Evolutionary conservation across 1,140 invertebrate species (phyloP).

Genomic region (Panulirus ornatus): DNA sequence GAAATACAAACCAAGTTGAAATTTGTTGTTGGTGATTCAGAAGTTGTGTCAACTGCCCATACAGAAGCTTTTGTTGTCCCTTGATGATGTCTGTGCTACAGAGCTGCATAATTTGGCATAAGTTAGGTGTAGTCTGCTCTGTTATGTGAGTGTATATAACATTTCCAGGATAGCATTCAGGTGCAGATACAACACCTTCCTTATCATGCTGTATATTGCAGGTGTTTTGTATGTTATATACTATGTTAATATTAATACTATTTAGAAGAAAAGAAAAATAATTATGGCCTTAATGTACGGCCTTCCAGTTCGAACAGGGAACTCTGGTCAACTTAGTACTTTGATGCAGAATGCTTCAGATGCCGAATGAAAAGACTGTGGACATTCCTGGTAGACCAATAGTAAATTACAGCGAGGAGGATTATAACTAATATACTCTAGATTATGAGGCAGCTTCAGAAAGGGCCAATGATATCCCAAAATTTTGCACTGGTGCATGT

Average conservation of each 20-base stretch:
- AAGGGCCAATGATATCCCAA: no score
- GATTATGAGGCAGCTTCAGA: no score
- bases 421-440: no score
- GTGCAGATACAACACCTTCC: conserved; percentile 30
- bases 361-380: no score
- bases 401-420: no score
- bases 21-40: conserved; percentile 5
- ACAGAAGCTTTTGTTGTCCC: conserved; percentile 8
- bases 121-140: conserved; percentile 44
- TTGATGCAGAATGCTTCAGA: background rate
- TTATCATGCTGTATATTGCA: conserved; percentile 25
- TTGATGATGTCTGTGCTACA: background rate
- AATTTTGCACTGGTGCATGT: no score
- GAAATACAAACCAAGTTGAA: background rate
- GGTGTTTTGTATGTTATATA: conserved; percentile 33
- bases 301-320: background rate
- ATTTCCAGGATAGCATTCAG: conserved; percentile 33
- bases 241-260: conserved; percentile 1
- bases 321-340: background rate
- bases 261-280: background rate
- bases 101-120: conserved; percentile 37
- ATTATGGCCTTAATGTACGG: background rate
- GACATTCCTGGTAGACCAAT: background rate
- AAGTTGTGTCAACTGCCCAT: background rate
- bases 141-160: conserved; percentile 22